phyloP scores from a whole-genome alignment of 37 sponge, comb jelly and placozoan species.

The Spongilla lacustris region DNA sequence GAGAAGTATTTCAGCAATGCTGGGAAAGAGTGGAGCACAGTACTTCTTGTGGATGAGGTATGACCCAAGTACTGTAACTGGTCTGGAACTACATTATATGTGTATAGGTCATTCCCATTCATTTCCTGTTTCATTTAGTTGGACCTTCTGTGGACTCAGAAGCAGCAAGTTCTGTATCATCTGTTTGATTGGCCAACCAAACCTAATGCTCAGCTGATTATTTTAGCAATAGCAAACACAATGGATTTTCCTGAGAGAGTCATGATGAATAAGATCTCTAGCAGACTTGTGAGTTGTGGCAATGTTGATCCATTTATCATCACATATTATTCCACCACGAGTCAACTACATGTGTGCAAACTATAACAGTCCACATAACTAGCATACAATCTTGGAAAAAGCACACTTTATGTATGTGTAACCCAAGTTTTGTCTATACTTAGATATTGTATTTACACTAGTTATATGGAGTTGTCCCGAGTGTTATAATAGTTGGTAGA shows the following conservation, averaged over 20 bases:
- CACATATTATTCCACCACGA: too few species aligned
- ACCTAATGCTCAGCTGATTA: constrained; percentile 69
- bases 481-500: too few species aligned
- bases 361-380: background rate
- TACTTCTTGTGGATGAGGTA: constrained; percentile 95
- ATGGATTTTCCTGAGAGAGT: constrained; percentile 98
- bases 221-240: constrained; percentile 97
- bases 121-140: constrained; percentile 45
- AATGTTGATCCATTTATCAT: too few species aligned
- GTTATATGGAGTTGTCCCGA: too few species aligned
- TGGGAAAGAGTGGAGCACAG: constrained; percentile 27
- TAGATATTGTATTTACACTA: too few species aligned
- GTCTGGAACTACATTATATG: too few species aligned
- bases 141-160: constrained; percentile 92
- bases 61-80: too few species aligned
- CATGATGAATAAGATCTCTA: constrained; percentile 85
- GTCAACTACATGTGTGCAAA: background rate
- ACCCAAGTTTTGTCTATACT: too few species aligned
- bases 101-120: too few species aligned
- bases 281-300: constrained; percentile 87
- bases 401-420: too few species aligned
- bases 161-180: constrained; percentile 94
- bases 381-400: too few species aligned
- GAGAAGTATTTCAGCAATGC: constrained; percentile 63
- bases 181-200: constrained; percentile 96